Evolutionary conservation across 2,888 invertebrate genomes (phyloP).

Genomic region (Branchipolynoe longqiensis): DNA sequence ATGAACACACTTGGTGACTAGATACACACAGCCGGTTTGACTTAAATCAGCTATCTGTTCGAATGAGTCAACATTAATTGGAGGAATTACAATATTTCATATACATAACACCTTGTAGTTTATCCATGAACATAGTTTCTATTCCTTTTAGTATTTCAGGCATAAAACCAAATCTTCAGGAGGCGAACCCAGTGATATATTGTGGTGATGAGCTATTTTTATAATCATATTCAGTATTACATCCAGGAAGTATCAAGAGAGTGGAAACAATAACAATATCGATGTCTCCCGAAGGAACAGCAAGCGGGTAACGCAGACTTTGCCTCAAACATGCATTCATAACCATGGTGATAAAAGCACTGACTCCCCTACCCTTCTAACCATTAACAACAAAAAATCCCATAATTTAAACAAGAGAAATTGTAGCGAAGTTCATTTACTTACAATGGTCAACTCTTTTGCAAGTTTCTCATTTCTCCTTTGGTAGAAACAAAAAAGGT

Average conservation of each 20-base stretch:
- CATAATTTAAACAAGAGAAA: constrained; percentile 3
- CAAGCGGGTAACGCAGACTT: constrained; percentile 36
- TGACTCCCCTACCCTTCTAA: constrained; percentile 7
- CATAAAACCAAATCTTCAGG: no score
- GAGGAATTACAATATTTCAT: constrained; percentile 24
- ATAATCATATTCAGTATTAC: no score
- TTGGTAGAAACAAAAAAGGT: background rate
- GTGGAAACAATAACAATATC: constrained; percentile 45
- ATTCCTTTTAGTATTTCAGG: no score
- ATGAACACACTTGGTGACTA: constrained; percentile 1
- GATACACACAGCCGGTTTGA: background rate
- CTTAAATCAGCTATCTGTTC: background rate
- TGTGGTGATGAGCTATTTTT: no score
- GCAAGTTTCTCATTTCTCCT: background rate
- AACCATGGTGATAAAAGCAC: constrained; percentile 19
- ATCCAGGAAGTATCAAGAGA: background rate
- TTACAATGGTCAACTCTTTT: background rate
- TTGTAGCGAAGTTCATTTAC: background rate
- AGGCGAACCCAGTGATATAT: no score
- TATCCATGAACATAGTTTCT: constrained; percentile 20
- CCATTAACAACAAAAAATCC: constrained; percentile 16
- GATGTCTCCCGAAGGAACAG: constrained; percentile 30
- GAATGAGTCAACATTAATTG: background rate
- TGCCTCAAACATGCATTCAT: constrained; percentile 46
- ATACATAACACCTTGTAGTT: constrained; percentile 23